These are phyloP conservation scores for Dexiosoma caninum DNA, from an alignment of 2,888 invertebrate species.

Conservation along the genomic window DNA sequence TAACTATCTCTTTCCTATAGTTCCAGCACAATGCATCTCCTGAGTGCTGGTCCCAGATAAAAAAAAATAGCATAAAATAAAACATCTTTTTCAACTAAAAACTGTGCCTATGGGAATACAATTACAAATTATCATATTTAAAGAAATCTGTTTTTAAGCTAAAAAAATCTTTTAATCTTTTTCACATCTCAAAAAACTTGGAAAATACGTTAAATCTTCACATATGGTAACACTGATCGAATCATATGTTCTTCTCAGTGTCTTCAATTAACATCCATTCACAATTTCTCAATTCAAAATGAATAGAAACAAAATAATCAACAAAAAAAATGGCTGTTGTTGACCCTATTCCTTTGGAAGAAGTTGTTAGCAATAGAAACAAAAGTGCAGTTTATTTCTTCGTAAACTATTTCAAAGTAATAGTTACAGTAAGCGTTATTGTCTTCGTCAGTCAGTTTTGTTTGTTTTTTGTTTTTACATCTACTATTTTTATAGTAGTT, in stretches of 20 bases:
- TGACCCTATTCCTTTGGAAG: conserved; percentile 44
- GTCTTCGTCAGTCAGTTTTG: background rate
- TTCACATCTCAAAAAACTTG: too few relatives aligned
- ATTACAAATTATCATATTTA: too few relatives aligned
- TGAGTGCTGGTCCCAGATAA: too few relatives aligned
- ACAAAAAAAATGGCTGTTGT: conserved; percentile 31
- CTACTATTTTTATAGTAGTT: background rate
- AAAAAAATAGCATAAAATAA: too few relatives aligned
- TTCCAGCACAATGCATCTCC: too few relatives aligned
- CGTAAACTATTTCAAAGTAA: conserved; percentile 31
- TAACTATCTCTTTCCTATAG: too few relatives aligned
- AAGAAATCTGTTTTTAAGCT: too few relatives aligned
- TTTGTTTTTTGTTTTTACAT: background rate
- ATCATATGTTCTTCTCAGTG: background rate
- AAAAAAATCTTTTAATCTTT: too few relatives aligned
- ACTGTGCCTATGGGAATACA: too few relatives aligned
- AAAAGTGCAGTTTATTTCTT: background rate
- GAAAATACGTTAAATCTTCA: too few relatives aligned
- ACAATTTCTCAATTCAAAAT: background rate
- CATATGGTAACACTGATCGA: too few relatives aligned
- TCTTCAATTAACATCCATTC: background rate
- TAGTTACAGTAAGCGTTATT: background rate
- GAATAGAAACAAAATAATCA: conserved; percentile 6
- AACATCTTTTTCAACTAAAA: too few relatives aligned
- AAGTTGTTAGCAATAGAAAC: background rate